phyloP scores from a whole-genome alignment of 1,140 invertebrate species.

The Charaxes varanes region DNA sequence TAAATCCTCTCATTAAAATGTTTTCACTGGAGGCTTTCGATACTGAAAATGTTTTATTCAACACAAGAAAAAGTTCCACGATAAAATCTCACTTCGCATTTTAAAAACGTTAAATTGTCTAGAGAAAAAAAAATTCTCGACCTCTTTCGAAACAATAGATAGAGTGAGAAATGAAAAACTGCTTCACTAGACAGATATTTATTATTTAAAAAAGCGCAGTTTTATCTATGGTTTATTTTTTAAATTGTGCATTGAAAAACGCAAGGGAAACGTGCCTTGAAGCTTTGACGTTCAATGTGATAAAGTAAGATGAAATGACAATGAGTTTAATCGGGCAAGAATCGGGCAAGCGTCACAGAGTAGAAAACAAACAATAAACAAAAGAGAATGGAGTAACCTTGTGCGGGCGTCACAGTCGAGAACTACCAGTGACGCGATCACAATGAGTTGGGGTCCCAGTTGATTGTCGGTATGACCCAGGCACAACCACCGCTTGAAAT shows the following conservation, averaged over 20 bases:
- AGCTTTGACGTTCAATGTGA: slow-evolving; percentile 3
- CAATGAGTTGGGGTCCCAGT: slow-evolving; percentile 57
- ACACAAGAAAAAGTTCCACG: no score
- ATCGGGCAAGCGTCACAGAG: slow-evolving; percentile 15
- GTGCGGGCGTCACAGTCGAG: slow-evolving; percentile 23
- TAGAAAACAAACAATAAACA: slow-evolving; percentile 27
- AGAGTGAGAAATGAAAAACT: no score
- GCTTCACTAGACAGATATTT: no score
- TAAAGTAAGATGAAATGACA: slow-evolving; percentile 15
- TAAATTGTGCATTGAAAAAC: background rate
- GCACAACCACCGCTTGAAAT: slow-evolving; percentile 44
- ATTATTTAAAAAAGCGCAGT: no score
- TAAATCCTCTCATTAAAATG: no score
- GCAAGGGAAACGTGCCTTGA: slow-evolving; percentile 1
- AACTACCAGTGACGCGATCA: slow-evolving; percentile 29
- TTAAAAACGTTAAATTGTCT: no score
- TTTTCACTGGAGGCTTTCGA: no score
- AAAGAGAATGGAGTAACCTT: slow-evolving; percentile 41
- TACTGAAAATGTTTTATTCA: no score
- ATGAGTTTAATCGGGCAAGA: slow-evolving; percentile 19
- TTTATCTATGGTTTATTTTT: slow-evolving; percentile 3
- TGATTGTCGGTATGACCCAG: slow-evolving; percentile 58
- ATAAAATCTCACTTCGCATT: no score
- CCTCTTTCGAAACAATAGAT: no score
- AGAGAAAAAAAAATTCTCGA: no score